A percentile compares a stretch with the other conserved stretches of the same genome.
phyloP scores from a whole-genome alignment of 1,140 invertebrate species.

The Halesus radiatus region DNA sequence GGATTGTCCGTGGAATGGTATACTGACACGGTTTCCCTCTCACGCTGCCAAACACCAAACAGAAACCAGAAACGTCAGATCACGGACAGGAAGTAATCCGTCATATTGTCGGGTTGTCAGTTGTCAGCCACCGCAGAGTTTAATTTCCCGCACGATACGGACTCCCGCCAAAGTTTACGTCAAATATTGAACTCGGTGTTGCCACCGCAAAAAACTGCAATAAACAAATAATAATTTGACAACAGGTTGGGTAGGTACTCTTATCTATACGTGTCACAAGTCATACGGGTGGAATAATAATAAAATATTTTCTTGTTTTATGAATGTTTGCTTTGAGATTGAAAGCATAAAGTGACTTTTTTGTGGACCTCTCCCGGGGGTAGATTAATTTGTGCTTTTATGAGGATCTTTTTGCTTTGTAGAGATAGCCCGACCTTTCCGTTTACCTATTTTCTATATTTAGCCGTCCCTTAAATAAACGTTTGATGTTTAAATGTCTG shows the following conservation, averaged over 20 bases:
- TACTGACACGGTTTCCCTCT: not conserved
- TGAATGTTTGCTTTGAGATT: not conserved
- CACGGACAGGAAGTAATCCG: constrained; percentile 22
- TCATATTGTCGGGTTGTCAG: not conserved
- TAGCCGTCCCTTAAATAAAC: too few relatives aligned
- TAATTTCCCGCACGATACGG: not conserved
- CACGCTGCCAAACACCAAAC: not conserved
- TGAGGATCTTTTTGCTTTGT: too few relatives aligned
- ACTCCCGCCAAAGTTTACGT: not conserved
- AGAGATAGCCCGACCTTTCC: too few relatives aligned
- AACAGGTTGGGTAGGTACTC: not conserved
- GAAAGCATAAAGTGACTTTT: too few relatives aligned
- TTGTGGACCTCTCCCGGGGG: too few relatives aligned
- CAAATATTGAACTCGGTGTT: constrained; percentile 5
- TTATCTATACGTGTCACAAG: not conserved
- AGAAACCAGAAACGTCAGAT: constrained; percentile 8
- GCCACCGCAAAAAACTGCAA: constrained; percentile 1
- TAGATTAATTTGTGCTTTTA: too few relatives aligned
- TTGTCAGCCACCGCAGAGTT: not conserved
- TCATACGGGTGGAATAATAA: not conserved
- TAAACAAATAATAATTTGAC: not conserved
- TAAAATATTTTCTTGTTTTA: not conserved
- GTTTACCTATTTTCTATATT: too few relatives aligned
- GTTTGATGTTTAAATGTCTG: too few relatives aligned
- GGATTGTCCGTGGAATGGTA: constrained; percentile 4